Conservation (phyloP, 2,888 invertebrate genomes). For the Stratiomys singularior region DNA sequence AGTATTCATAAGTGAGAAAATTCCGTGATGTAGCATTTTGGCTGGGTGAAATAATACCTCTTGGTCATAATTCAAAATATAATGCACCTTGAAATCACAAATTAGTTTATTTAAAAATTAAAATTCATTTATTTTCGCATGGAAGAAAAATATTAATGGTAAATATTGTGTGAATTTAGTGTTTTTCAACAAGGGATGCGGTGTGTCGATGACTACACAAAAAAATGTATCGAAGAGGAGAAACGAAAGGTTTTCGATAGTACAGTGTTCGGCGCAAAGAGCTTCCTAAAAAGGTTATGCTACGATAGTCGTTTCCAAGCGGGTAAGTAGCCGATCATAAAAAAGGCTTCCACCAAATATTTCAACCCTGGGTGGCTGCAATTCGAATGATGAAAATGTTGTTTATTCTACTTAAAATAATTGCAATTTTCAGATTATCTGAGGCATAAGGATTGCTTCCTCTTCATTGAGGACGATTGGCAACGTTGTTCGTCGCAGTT, state of each 20-base stretch:
- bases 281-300: conserved; percentile 62
- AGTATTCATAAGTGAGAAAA: background rate
- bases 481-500: conserved; percentile 61
- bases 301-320: conserved; percentile 61
- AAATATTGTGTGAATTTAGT: conserved; percentile 54
- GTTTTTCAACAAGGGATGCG: conserved; percentile 63
- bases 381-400: background rate
- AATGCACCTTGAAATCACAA: too few relatives aligned
- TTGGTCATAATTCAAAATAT: too few relatives aligned
- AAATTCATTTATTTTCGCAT: conserved; percentile 37
- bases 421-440: conserved; percentile 59
- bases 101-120: too few relatives aligned
- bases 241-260: conserved; percentile 59
- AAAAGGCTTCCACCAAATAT: too few relatives aligned
- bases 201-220: conserved; percentile 63
- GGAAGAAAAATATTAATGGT: conserved; percentile 44
- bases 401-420: background rate
- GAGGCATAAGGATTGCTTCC: conserved; percentile 63
- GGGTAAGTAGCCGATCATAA: too few relatives aligned
- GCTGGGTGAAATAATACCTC: too few relatives aligned
- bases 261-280: conserved; percentile 62
- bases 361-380: too few relatives aligned
- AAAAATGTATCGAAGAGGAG: conserved; percentile 60
- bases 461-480: conserved; percentile 63
- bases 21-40: conserved; percentile 11